Conservation (phyloP, 1,140 invertebrate genomes). For the Drosophila sp. region DNA sequence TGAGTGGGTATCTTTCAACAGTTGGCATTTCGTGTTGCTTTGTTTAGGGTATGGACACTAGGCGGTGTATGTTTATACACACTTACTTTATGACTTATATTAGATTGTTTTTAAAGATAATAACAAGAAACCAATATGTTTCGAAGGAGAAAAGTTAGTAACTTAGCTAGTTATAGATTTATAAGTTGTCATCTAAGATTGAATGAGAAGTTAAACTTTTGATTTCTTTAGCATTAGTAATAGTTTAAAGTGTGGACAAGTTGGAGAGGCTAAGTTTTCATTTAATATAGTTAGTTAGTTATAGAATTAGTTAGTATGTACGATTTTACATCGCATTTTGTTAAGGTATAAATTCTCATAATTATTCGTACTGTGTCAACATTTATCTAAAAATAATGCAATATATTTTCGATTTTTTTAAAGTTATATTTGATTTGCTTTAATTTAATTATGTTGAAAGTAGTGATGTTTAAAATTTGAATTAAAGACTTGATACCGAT, state of each 20-base stretch:
- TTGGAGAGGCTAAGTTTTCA: constrained; percentile 21
- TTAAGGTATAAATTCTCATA: constrained; percentile 35
- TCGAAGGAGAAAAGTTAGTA: constrained; percentile 47
- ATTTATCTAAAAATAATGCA: constrained; percentile 76
- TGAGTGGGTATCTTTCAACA: constrained; percentile 33
- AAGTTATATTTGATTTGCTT: constrained; percentile 25
- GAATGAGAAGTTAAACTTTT: constrained; percentile 15
- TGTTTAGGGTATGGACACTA: constrained; percentile 6
- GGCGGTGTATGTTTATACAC: not conserved
- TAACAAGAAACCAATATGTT: constrained; percentile 65
- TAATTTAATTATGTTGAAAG: constrained; percentile 17
- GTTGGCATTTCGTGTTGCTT: constrained; percentile 58
- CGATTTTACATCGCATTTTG: constrained; percentile 12
- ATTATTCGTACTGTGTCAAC: constrained; percentile 44
- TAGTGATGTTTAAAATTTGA: too few relatives aligned
- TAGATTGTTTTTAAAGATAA: not conserved
- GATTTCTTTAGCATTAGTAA: not conserved
- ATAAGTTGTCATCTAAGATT: constrained; percentile 22
- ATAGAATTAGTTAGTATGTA: constrained; percentile 14
- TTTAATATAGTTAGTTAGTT: constrained; percentile 19
- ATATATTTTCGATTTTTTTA: constrained; percentile 21
- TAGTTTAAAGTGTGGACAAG: constrained; percentile 20
- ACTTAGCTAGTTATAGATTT: constrained; percentile 20
- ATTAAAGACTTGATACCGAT: too few relatives aligned
- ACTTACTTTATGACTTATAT: not conserved